Base-by-base conservation (phyloP, 64 coral and sea anemone species). In the Montipora cactus region DNA sequence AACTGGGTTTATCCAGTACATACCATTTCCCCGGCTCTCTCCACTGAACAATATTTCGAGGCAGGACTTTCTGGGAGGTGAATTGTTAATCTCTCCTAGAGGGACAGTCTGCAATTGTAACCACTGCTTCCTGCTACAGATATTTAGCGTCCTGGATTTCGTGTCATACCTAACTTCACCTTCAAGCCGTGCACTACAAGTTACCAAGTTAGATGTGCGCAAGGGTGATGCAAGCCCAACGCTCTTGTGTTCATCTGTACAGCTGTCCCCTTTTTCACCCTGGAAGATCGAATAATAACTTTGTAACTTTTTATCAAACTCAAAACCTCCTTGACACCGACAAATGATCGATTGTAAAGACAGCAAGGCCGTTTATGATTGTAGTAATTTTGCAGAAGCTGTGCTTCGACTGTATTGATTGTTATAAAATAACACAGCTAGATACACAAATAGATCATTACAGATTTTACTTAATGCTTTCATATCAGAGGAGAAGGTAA, bases 1-100 rank as follows among this genome's bases (percentile, higher is more conserved):
- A 46, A 28, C 22, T 7, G 98, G 98, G 45, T 99, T 99, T 44
- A 99, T 94, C 98, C 98, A 99, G 80, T 99, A 99, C 83, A 96
- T 91, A 0, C 98, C 98, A 81, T 99, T 76, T 16, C 98, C 97
- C 11, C 87, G 89, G 75, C 95, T 91, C 50, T 96, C 95, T 5
- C 98, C 98, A 47, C 81, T 93, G 79, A 99, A 96, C 78, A 96
- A 68, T 20, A 96, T 94, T 28, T 99, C 98, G 6, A 99, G 80
- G 45, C 98, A 99, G 2, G 95, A 96, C 67, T 91, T 91, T 91
- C 96, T 75, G 14, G 89, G 96, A 2, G 78, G 74, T 9, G 74
- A 73, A 70, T 95, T 92, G 70, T 45, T 77, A 20, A 74, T 83
- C 55, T 67, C 64, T 44, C 91, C 84, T 37, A 12, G 74, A 47